Base-by-base conservation (phyloP, 92 coral and sea anemone genomes). In the Palythoa heliodiscus region DNA sequence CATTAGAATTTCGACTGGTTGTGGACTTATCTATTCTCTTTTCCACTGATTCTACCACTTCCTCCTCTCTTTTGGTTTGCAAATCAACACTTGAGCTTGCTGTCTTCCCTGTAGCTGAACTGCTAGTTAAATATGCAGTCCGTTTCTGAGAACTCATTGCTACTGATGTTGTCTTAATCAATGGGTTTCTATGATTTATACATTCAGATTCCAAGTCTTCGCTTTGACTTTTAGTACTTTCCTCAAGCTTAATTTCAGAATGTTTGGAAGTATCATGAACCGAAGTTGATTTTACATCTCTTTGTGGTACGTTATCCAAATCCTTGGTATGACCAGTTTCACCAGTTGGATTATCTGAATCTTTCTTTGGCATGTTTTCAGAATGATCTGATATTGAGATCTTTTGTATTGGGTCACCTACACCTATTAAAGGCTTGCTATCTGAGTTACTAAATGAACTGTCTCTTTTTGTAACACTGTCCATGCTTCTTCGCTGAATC, bases 181-280 rank as follows among this genome's bases (percentile, higher is more conserved):
- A 29, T 78, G 37, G 71, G 54, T 24, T 60, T 19, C 53, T 55
- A 0, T 10, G 71, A 66, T 29, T 61, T 6, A 37, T 39, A n/a
- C n/a, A 63, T 16, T 64, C 50, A 22, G 43, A 66, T 80, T 52
- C 53, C 43, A 17, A n/a, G 61, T 80, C 63, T 43, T 13, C 20
- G 25, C 7, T 17, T 23, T 17, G 3, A 25, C 43, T 80, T 25
- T 67, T 80, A 22, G 83, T 57, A 47, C 23, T 5, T 5, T n/a
- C 24, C 15, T 6, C 40, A 11, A 2, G 52, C 13, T 80, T 48
- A 69, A 20, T 63, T 43, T 80, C 60, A 43, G 63, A 66, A 80
- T 80, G 55, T 63, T 43, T 55, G 52, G 61, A 40, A 14, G 84
- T 10, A 68, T 67, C 74, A 52, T 47, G 15, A 80, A 64, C 58